These are phyloP conservation scores for Ormyrus thymus DNA, from an alignment of 2,888 invertebrate species.

Conservation along the genomic window DNA sequence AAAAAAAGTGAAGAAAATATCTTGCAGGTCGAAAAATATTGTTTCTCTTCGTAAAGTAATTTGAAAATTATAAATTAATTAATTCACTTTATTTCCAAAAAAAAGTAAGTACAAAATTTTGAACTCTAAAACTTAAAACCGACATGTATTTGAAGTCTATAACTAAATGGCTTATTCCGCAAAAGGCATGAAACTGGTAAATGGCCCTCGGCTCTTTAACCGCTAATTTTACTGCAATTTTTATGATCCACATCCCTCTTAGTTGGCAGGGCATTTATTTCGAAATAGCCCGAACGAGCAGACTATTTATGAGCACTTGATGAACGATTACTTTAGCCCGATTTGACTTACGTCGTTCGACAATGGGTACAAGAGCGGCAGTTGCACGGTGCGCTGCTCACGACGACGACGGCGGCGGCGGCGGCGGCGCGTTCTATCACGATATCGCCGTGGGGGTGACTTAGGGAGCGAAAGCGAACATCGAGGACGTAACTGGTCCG, in stretches of 20 bases:
- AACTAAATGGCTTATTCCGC: not conserved
- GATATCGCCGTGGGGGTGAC: constrained; percentile 48
- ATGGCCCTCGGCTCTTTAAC: too few relatives aligned
- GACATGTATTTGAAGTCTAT: too few relatives aligned
- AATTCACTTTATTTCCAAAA: too few relatives aligned
- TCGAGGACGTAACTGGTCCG: constrained; percentile 53
- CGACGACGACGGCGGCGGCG: constrained; percentile 6
- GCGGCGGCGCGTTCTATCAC: constrained; percentile 34
- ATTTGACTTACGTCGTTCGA: constrained; percentile 51
- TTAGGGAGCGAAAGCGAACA: constrained; percentile 38
- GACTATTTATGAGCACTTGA: constrained; percentile 44
- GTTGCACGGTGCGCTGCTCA: constrained; percentile 42
- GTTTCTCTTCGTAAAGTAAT: too few relatives aligned
- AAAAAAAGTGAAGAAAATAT: too few relatives aligned
- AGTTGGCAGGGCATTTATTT: not conserved
- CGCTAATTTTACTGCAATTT: too few relatives aligned
- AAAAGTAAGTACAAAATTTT: too few relatives aligned
- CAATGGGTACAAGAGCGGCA: constrained; percentile 36
- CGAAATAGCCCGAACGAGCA: constrained; percentile 12
- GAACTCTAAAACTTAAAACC: too few relatives aligned
- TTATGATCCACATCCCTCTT: too few relatives aligned
- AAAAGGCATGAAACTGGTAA: not conserved
- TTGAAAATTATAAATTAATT: too few relatives aligned
- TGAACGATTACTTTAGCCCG: constrained; percentile 34
- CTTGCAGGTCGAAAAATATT: too few relatives aligned